Percentiles rank a stretch among this genome's conserved stretches.
These are phyloP conservation scores for Gobius niger DNA, from an alignment of 2,113 vertebrate genomes.

Conservation along the genomic window DNA sequence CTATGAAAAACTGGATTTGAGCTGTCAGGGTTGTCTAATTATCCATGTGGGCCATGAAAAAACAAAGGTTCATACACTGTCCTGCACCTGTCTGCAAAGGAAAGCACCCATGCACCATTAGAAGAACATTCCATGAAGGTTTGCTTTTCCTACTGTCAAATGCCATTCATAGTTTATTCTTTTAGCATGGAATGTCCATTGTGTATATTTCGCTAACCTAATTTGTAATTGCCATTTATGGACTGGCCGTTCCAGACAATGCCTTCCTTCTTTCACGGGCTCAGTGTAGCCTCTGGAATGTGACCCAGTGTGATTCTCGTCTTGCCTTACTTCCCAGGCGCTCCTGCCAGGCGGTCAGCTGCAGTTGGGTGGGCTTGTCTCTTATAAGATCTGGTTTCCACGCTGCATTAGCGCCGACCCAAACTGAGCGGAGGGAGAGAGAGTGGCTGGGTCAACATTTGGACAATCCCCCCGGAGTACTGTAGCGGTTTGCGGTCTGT, in stretches of 20 bases:
- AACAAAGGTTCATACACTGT: too few species aligned
- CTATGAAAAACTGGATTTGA: too few species aligned
- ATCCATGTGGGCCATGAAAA: too few species aligned
- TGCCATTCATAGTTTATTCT: background rate
- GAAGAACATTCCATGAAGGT: background rate
- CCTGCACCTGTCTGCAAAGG: too few species aligned
- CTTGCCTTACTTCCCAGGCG: slow-evolving; percentile 61
- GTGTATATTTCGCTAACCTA: background rate
- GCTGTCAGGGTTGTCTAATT: too few species aligned
- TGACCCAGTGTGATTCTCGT: slow-evolving; percentile 41
- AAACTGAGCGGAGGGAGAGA: slow-evolving; percentile 18
- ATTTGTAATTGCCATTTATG: background rate
- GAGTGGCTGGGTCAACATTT: slow-evolving; percentile 52
- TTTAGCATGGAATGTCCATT: background rate
- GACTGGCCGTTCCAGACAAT: background rate
- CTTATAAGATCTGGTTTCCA: slow-evolving; percentile 67
- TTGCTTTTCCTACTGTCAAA: background rate
- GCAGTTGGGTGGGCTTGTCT: slow-evolving; percentile 70
- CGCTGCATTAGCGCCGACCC: slow-evolving; percentile 53
- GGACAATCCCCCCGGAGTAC: slow-evolving; percentile 41
- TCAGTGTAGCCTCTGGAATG: slow-evolving; percentile 43
- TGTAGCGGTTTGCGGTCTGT: slow-evolving; percentile 34
- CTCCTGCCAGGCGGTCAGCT: slow-evolving; percentile 62
- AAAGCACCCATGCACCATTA: too few species aligned
- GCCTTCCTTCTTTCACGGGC: background rate